phyloP scores from a whole-genome alignment of 2,797 vertebrate genomes.

The Gymnoscopelus braueri region DNA sequence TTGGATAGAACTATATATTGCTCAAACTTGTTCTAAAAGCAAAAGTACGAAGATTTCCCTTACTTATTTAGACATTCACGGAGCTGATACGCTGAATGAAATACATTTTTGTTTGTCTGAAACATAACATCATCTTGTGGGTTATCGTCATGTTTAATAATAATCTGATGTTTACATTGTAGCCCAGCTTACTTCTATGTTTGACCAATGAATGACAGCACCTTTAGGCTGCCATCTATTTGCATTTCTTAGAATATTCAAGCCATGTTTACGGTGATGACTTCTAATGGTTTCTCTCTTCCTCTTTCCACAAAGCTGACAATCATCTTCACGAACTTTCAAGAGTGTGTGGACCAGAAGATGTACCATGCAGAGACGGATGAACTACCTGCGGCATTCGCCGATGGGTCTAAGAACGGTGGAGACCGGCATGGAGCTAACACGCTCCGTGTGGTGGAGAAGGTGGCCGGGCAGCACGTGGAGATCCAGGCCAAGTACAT shows the following conservation, averaged over 20 bases:
- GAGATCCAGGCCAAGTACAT: constrained; percentile 98
- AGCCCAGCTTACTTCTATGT: not conserved
- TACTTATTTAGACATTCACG: constrained; percentile 3
- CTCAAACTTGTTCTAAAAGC: constrained; percentile 58
- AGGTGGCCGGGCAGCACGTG: constrained; percentile 92
- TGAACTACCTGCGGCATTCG: constrained; percentile 92
- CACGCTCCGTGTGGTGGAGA: constrained; percentile 92
- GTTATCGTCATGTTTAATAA: not conserved
- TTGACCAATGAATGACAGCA: constrained; percentile 5
- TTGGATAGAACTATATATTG: constrained; percentile 52
- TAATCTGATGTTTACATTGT: constrained; percentile 31
- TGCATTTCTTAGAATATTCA: constrained; percentile 4
- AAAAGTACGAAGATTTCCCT: constrained; percentile 38
- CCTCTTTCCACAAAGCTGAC: constrained; percentile 84
- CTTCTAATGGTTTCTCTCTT: constrained; percentile 10
- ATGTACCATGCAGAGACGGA: constrained; percentile 96
- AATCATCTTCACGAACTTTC: constrained; percentile 99
- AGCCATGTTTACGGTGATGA: not conserved
- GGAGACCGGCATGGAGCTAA: constrained; percentile 92
- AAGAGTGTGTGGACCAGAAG: constrained; percentile 97
- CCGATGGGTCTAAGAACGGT: constrained; percentile 93
- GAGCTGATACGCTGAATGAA: not conserved
- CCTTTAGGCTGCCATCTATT: not conserved
- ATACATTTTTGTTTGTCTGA: not conserved
- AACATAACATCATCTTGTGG: not conserved